Percentiles rank a stretch among this genome's conserved stretches.
phyloP scores from a whole-genome alignment of 2,797 vertebrate species.

The Chelonia mydas region DNA sequence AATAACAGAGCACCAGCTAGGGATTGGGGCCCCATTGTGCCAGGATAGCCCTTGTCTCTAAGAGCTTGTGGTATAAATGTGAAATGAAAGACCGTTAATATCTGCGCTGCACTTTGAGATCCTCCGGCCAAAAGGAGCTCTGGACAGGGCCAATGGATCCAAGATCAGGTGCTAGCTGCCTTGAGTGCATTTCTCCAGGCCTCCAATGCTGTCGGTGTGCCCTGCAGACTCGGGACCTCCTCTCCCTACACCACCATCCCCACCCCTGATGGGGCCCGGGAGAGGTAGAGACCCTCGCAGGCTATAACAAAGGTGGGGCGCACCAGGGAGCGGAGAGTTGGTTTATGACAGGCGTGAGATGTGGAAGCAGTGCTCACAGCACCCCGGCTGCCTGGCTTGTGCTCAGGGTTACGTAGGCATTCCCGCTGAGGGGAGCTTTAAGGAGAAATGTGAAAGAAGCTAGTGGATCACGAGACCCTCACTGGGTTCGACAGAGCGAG shows the following conservation, averaged over 20 bases:
- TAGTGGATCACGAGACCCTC: neutral
- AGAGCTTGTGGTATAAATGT: neutral
- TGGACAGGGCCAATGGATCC: neutral
- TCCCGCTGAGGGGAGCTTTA: neutral
- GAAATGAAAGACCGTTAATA: neutral
- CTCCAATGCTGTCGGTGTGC: neutral
- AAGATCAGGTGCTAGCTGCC: neutral
- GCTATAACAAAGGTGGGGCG: neutral
- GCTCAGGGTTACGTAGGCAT: neutral
- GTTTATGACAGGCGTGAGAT: rapidly evolving
- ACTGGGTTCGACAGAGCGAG: neutral
- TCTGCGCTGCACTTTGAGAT: neutral
- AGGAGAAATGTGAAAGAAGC: neutral
- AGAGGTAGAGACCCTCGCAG: neutral
- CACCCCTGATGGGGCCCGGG: neutral
- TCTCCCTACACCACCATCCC: neutral
- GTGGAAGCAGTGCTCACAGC: neutral
- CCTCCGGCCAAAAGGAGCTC: neutral
- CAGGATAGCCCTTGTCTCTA: no score
- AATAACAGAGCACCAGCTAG: no score
- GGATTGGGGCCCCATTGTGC: neutral
- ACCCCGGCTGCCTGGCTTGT: neutral
- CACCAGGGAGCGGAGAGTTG: neutral
- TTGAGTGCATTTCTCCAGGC: neutral
- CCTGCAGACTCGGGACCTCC: neutral